Percentiles rank a stretch among this genome's conserved stretches.
These are phyloP conservation scores for Tragopan temminckii DNA, from an alignment of 2,797 vertebrate genomes.

Conservation along the genomic window DNA sequence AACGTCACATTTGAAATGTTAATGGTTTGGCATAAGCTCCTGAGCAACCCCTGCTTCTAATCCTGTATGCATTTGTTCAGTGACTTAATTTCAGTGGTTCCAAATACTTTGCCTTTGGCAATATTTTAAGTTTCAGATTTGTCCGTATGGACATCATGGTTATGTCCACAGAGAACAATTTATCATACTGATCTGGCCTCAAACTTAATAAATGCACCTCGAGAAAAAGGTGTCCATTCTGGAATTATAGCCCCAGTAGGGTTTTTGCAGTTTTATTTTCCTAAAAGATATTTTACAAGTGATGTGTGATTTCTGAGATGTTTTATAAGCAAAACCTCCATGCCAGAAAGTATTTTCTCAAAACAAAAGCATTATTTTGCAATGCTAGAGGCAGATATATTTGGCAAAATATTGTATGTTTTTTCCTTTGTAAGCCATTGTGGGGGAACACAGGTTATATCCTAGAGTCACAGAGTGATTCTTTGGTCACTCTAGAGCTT, in stretches of 20 bases:
- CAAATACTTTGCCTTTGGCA: slow-evolving; percentile 43
- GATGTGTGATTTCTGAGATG: background rate
- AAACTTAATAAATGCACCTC: slow-evolving; percentile 35
- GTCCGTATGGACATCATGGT: slow-evolving; percentile 15
- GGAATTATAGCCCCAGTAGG: background rate
- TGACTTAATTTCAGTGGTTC: slow-evolving; percentile 59
- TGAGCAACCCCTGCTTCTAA: slow-evolving; percentile 15
- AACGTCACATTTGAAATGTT: slow-evolving; percentile 34
- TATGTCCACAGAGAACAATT: slow-evolving; percentile 31
- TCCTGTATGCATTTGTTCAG: slow-evolving; percentile 56
- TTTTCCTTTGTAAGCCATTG: background rate
- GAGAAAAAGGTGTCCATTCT: slow-evolving; percentile 54
- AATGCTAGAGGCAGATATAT: background rate
- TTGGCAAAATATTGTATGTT: background rate
- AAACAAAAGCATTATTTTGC: background rate
- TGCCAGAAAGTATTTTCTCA: background rate
- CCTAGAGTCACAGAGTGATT: background rate
- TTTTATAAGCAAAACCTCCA: background rate
- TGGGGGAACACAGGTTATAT: background rate
- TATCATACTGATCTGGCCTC: slow-evolving; percentile 28
- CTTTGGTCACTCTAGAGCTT: background rate
- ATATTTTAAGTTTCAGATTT: slow-evolving; percentile 50
- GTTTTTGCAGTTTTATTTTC: slow-evolving; percentile 20
- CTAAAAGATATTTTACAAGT: background rate
- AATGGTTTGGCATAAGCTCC: slow-evolving; percentile 42